Conservation (phyloP, 2,113 vertebrate species). For the Crocuta crocuta region DNA sequence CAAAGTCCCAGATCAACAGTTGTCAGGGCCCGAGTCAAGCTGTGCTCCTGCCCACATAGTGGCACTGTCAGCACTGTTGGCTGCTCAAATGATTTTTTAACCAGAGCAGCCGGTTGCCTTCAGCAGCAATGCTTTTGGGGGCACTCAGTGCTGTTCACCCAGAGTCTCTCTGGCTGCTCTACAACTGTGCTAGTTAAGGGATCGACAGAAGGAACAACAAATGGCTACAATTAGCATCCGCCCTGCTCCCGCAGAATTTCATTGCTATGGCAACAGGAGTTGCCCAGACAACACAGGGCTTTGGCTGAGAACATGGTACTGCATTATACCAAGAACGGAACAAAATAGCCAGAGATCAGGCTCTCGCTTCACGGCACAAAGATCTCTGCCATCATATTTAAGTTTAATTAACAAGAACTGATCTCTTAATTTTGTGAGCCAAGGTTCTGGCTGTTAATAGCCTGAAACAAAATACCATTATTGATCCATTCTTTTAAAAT, state of each 20-base stretch:
- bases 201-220: slow-evolving; percentile 84
- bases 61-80: slow-evolving; percentile 78
- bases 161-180: slow-evolving; percentile 84
- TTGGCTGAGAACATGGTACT: slow-evolving; percentile 78
- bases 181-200: slow-evolving; percentile 84
- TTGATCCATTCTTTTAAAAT: slow-evolving; percentile 69
- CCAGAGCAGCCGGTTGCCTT: slow-evolving; percentile 85
- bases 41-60: slow-evolving; percentile 80
- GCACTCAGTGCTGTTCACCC: slow-evolving; percentile 82
- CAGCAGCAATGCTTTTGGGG: slow-evolving; percentile 81
- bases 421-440: slow-evolving; percentile 54
- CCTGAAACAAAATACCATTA: slow-evolving; percentile 72
- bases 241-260: slow-evolving; percentile 80
- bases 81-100: slow-evolving; percentile 82
- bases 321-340: slow-evolving; percentile 60
- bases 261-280: slow-evolving; percentile 88
- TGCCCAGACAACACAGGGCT: slow-evolving; percentile 84
- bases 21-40: slow-evolving; percentile 80
- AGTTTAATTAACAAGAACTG: slow-evolving; percentile 72
- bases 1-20: slow-evolving; percentile 83
- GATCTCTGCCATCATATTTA: slow-evolving; percentile 62
- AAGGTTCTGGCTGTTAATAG: slow-evolving; percentile 57
- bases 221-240: slow-evolving; percentile 82
- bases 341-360: not conserved
- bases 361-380: not conserved